These are phyloP conservation scores for Philhelius pedissequus DNA, from an alignment of 2,888 invertebrate species.

Conservation along the genomic window DNA sequence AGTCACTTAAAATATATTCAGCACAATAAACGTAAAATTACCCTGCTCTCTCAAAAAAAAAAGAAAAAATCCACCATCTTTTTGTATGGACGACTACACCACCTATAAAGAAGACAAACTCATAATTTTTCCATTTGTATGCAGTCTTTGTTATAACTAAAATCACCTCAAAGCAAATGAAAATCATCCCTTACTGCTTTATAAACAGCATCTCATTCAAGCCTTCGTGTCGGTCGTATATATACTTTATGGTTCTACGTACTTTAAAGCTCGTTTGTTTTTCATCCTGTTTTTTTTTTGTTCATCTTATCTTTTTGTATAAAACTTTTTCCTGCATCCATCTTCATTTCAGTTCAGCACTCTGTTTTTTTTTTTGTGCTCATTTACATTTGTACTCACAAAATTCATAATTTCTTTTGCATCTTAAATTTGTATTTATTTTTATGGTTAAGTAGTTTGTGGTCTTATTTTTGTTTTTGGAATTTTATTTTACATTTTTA, in stretches of 20 bases:
- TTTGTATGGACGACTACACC: too few species aligned
- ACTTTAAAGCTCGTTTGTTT: not conserved
- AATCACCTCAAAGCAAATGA: slow-evolving; percentile 31
- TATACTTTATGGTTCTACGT: not conserved
- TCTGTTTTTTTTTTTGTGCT: slow-evolving; percentile 10
- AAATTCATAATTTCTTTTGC: slow-evolving; percentile 36
- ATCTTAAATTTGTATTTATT: slow-evolving; percentile 22
- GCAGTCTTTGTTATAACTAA: slow-evolving; percentile 47
- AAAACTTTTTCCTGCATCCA: slow-evolving; percentile 13
- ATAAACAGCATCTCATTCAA: not conserved
- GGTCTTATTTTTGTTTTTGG: not conserved
- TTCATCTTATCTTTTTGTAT: not conserved
- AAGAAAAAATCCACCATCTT: not conserved
- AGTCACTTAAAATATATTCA: slow-evolving; percentile 37
- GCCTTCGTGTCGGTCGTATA: not conserved
- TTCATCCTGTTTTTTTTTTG: not conserved
- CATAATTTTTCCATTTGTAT: slow-evolving; percentile 66
- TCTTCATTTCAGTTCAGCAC: slow-evolving; percentile 50
- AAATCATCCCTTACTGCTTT: slow-evolving; percentile 43
- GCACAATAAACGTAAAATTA: slow-evolving; percentile 29
- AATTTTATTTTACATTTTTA: not conserved
- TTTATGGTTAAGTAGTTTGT: slow-evolving; percentile 24
- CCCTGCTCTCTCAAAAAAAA: not conserved
- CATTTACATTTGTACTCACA: slow-evolving; percentile 44
- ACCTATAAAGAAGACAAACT: slow-evolving; percentile 24